Evolutionary conservation across 1,140 invertebrate genomes (phyloP).

Genomic region (Acromyrmex charruanus): DNA sequence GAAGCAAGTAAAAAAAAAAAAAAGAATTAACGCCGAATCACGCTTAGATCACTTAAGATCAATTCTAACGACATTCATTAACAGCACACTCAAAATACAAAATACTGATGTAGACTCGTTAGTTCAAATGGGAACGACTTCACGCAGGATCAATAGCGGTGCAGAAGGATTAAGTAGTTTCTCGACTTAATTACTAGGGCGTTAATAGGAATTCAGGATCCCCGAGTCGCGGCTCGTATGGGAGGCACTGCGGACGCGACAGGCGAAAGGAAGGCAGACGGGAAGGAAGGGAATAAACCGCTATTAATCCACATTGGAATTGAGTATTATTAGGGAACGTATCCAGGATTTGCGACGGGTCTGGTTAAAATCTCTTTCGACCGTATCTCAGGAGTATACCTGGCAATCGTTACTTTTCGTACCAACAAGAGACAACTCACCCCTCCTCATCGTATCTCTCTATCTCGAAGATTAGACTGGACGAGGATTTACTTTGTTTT

Average conservation of each 20-base stretch:
- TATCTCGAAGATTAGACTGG: conserved; percentile 82
- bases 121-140: background rate
- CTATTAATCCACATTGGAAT: conserved; percentile 87
- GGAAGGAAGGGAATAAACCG: conserved; percentile 81
- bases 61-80: background rate
- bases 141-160: conserved; percentile 41
- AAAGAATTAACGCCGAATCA: background rate
- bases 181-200: conserved; percentile 76
- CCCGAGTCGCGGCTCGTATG: conserved; percentile 56
- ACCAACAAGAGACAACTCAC: conserved; percentile 55
- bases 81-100: background rate
- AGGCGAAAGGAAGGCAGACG: conserved; percentile 54
- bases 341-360: conserved; percentile 83
- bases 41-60: background rate
- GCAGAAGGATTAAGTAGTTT: conserved; percentile 71
- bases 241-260: conserved; percentile 63
- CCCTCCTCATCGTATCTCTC: conserved; percentile 42
- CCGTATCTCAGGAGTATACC: conserved; percentile 82
- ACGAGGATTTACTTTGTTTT: conserved; percentile 83
- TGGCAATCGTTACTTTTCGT: conserved; percentile 78
- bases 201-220: conserved; percentile 80
- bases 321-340: conserved; percentile 86
- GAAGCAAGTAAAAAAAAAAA: background rate
- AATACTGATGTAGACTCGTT: conserved; percentile 9
- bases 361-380: conserved; percentile 84